A percentile compares a stretch with the other conserved stretches of the same genome.
These are phyloP conservation scores for Pelodytes ibericus DNA, from an alignment of 2,797 vertebrate species.

Conservation along the genomic window DNA sequence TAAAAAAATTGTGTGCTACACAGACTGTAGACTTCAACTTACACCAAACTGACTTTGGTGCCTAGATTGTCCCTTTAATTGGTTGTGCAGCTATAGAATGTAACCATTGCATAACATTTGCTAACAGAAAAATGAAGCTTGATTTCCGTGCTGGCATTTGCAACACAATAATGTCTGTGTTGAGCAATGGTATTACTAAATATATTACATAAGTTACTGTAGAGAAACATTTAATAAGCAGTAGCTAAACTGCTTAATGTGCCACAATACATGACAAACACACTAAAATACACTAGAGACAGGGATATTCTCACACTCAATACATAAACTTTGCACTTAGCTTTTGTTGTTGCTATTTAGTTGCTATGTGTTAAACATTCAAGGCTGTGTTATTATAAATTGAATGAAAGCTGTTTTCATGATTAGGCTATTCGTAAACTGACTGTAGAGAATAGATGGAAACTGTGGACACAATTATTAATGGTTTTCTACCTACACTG, in stretches of 20 bases:
- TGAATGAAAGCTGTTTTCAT: too few species aligned
- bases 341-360: too few species aligned
- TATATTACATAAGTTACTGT: neutral
- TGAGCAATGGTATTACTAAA: neutral
- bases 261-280: neutral
- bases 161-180: slow-evolving; percentile 1
- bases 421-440: too few species aligned
- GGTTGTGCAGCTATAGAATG: neutral
- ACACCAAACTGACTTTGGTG: too few species aligned
- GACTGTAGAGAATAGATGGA: too few species aligned
- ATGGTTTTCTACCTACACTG: too few species aligned
- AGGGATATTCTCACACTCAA: neutral
- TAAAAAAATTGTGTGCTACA: too few species aligned
- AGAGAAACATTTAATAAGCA: neutral
- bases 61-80: neutral
- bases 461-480: too few species aligned
- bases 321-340: too few species aligned
- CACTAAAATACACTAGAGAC: neutral
- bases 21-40: too few species aligned
- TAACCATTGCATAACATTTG: neutral
- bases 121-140: neutral
- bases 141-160: neutral
- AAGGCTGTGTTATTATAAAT: too few species aligned
- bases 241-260: neutral
- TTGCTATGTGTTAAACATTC: too few species aligned